phyloP scores from a whole-genome alignment of 2,113 vertebrate species.

The Climacteris rufus region DNA sequence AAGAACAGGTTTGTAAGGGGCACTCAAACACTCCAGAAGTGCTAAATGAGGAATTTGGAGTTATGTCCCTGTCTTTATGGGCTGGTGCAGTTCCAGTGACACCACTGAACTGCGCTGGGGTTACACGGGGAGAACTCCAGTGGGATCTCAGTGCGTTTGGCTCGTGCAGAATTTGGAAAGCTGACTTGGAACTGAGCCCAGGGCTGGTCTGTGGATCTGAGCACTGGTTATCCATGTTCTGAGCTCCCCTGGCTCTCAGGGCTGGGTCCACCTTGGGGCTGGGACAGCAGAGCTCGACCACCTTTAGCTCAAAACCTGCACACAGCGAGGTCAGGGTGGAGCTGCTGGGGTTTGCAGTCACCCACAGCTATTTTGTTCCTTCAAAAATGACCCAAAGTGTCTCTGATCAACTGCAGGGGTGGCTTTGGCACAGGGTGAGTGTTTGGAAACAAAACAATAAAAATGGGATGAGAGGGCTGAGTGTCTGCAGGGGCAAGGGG shows the following conservation, averaged over 20 bases:
- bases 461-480: not conserved
- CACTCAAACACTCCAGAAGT: not conserved
- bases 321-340: too few species aligned
- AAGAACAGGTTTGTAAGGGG: not conserved
- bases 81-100: not conserved
- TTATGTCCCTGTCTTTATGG: accelerated
- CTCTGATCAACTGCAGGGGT: not conserved
- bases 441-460: not conserved
- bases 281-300: not conserved
- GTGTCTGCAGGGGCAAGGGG: not conserved
- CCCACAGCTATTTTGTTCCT: not conserved
- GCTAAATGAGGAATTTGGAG: not conserved
- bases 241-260: not conserved
- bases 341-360: not conserved
- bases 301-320: too few species aligned
- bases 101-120: not conserved
- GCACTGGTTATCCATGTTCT: accelerated
- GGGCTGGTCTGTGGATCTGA: not conserved
- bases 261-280: accelerated
- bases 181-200: not conserved
- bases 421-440: not conserved
- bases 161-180: accelerated
- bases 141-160: accelerated
- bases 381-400: not conserved
- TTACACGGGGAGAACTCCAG: not conserved